phyloP scores from a whole-genome alignment of 1,140 invertebrate species.

The Drosophila asahinai region DNA sequence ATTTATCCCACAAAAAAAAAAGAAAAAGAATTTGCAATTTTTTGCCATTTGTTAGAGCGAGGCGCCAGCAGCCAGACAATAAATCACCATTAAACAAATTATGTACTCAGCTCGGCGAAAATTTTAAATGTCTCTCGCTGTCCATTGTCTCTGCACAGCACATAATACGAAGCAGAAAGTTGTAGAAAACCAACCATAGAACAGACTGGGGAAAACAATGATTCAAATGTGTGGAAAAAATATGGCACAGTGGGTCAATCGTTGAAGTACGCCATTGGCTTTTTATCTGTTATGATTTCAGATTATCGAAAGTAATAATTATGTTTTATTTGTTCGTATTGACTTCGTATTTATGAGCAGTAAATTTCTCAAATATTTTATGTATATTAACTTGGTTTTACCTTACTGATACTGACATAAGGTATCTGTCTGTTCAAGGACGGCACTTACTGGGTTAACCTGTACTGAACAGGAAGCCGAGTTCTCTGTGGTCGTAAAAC shows the following conservation, averaged over 20 bases:
- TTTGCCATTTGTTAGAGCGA: conserved; percentile 63
- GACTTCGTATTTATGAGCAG: too few relatives aligned
- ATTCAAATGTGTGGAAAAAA: conserved; percentile 13
- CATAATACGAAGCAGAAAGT: conserved; percentile 33
- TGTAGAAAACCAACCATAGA: conserved; percentile 5
- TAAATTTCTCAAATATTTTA: too few relatives aligned
- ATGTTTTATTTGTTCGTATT: too few relatives aligned
- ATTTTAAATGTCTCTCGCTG: conserved; percentile 72
- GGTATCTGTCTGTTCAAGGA: neutral
- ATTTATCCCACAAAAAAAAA: conserved; percentile 50
- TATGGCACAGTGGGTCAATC: conserved; percentile 16
- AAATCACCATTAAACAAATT: conserved; percentile 82
- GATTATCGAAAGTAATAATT: too few relatives aligned
- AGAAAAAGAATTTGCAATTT: conserved; percentile 65
- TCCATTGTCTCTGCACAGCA: conserved; percentile 57
- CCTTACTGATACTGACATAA: too few relatives aligned
- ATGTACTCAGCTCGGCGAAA: conserved; percentile 75
- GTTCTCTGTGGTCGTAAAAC: conserved; percentile 10
- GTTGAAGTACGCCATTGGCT: too few relatives aligned
- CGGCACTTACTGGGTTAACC: neutral
- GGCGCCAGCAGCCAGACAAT: conserved; percentile 58
- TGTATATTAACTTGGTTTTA: too few relatives aligned
- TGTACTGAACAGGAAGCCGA: neutral
- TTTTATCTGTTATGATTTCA: neutral
- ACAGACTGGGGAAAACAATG: conserved; percentile 22